Percentiles rank a stretch among this genome's conserved stretches.
Conservation (phyloP, 2,797 vertebrate species). For the Zenarchopterus dispar region DNA sequence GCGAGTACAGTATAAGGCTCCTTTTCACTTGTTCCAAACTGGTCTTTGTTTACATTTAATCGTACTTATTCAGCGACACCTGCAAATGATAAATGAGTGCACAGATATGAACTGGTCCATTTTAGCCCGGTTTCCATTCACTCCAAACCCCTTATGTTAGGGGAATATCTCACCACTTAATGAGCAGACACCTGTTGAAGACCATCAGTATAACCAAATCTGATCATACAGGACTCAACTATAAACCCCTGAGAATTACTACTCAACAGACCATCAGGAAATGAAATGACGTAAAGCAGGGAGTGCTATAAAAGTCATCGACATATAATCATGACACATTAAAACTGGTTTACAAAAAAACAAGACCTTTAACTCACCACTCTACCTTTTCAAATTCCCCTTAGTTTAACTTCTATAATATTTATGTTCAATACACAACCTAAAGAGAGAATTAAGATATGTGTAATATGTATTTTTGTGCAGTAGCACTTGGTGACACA, state of each 20-base stretch:
- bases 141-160: neutral
- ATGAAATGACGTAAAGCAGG: constrained; percentile 27
- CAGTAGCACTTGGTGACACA: constrained; percentile 31
- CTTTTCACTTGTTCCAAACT: constrained; percentile 17
- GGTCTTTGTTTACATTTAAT: constrained; percentile 19
- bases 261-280: constrained; percentile 41
- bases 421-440: constrained; percentile 45
- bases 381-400: constrained; percentile 17
- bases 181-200: too few species aligned
- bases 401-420: neutral
- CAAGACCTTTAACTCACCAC: constrained; percentile 8
- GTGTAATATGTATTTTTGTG: constrained; percentile 21
- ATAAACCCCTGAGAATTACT: constrained; percentile 61
- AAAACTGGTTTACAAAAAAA: constrained; percentile 17
- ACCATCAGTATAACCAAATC: constrained; percentile 8
- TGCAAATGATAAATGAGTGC: constrained; percentile 44
- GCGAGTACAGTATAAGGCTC: constrained; percentile 53
- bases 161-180: neutral
- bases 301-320: constrained; percentile 36
- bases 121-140: constrained; percentile 1
- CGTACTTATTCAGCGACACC: constrained; percentile 19
- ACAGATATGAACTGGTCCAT: constrained; percentile 34
- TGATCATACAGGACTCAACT: constrained; percentile 37
- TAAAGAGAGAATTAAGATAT: constrained; percentile 52
- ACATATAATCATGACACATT: constrained; percentile 1